Base-by-base conservation (phyloP, 2,888 invertebrate genomes). In the Peribatodes rhomboidaria region DNA sequence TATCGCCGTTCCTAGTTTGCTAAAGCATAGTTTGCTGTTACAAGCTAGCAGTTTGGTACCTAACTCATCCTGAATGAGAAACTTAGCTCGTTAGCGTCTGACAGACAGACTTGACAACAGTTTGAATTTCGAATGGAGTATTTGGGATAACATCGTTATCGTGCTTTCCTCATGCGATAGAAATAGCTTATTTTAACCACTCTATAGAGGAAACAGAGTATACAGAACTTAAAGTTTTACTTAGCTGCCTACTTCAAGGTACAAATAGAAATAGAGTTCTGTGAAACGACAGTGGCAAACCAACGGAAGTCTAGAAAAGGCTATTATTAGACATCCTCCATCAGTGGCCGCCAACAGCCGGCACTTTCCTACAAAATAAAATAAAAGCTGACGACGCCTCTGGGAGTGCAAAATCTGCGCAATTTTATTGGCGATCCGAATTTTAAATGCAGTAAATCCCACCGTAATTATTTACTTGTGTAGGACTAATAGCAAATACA, bases 71-170 rank as follows among this genome's bases (percentile, higher is more conserved):
- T 60, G 64, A 65, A 61, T 59, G 42, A 59, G 59, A 58, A 74
- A 75, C 72, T 73, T 72, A 49, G 59, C 68, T 73, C 74, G 69
- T 75, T 75, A 75, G 67, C 47, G 60, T 46, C 60, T 57, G 63
- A 66, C 61, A 49, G 66, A 66, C 68, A 39, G 56, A 56, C 70
- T 57, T 61, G 56, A 57, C 61, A 60, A 49, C 54, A 70, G 65
- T 67, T 70, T 61, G 62, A 63, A 68, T 65, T 65, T 59, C 41
- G 67, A 71, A 71, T 47, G 33, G 11, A 52, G 31, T 61, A 18
- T 67, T 59, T 20, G n/a, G n/a, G 14, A 39, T 49, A 42, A 33
- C 35, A 14, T 35, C 44, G 55, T 55, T 55, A 33, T 14, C 10
- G 50, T 35, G n/a, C n/a, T 18, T 35, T 20, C n/a, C 16, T 16